These are phyloP conservation scores for Idaea aversata DNA, from an alignment of 2,888 invertebrate species.

Conservation along the genomic window DNA sequence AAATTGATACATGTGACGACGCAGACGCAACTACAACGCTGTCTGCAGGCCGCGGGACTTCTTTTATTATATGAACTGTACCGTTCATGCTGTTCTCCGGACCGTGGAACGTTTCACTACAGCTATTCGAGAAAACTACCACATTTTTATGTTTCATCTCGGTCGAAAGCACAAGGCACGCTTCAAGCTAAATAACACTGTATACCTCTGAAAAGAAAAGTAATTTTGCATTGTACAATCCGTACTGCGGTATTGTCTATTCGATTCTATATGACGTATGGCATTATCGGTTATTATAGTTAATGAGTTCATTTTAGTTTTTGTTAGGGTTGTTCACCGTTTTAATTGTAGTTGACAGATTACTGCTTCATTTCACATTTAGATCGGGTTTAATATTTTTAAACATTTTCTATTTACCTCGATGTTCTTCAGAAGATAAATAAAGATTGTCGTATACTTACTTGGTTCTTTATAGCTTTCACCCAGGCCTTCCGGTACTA, in stretches of 20 bases:
- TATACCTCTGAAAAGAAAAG: conserved; percentile 62
- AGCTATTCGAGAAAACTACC: conserved; percentile 74
- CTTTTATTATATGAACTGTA: conserved; percentile 34
- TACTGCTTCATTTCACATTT: background rate
- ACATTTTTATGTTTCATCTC: conserved; percentile 71
- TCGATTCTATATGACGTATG: background rate
- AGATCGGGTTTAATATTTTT: background rate
- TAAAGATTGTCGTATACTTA: background rate
- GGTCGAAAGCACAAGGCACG: conserved; percentile 52
- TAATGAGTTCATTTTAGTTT: conserved; percentile 8
- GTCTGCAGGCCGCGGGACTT: conserved; percentile 14
- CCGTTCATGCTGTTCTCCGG: conserved; percentile 52
- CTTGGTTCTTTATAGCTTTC: background rate
- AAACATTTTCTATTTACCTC: background rate
- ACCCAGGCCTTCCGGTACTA: no score
- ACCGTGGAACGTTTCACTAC: conserved; percentile 75
- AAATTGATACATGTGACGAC: no score
- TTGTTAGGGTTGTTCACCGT: background rate
- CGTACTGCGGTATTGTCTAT: background rate
- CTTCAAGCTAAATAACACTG: conserved; percentile 44
- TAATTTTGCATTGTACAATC: conserved; percentile 35
- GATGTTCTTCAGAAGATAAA: background rate
- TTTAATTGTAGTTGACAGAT: background rate
- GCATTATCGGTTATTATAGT: background rate
- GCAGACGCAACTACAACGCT: conserved; percentile 21